Conservation (phyloP, 2,797 vertebrate genomes). For the Hoplostethus atlanticus region DNA sequence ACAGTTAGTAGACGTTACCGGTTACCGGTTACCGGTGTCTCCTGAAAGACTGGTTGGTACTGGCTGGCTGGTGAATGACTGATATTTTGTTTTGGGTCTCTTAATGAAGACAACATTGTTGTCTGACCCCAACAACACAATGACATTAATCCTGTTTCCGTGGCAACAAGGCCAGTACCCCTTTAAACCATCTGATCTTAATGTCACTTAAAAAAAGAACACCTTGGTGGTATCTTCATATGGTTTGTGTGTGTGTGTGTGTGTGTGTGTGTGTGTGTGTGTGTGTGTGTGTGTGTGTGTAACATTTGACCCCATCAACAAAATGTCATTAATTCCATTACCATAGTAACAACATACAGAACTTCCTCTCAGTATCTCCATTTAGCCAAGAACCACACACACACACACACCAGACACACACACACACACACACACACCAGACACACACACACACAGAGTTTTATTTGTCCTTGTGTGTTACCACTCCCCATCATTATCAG, state of each 20-base stretch:
- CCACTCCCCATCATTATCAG: too few species aligned
- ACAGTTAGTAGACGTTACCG: too few species aligned
- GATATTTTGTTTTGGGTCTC: background rate
- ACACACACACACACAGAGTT: background rate
- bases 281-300: background rate
- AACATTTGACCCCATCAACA: background rate
- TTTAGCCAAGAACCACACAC: background rate
- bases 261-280: background rate
- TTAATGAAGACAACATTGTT: background rate
- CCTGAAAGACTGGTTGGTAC: too few species aligned
- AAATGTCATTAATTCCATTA: conserved; percentile 21
- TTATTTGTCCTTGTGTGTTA: too few species aligned
- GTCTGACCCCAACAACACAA: background rate
- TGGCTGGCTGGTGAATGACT: background rate
- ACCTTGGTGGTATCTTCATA: background rate
- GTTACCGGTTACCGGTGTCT: too few species aligned
- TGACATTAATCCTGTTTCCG: background rate
- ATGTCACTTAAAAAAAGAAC: conserved; percentile 37
- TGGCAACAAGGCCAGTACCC: conserved; percentile 20
- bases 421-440: background rate
- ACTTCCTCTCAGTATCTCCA: too few species aligned
- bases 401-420: background rate
- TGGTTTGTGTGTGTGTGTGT: too few species aligned
- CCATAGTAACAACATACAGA: conserved; percentile 23
- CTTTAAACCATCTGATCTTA: conserved; percentile 26